These are phyloP conservation scores for Archivesica marissinica DNA, from an alignment of 1,140 invertebrate genomes.

Conservation along the genomic window DNA sequence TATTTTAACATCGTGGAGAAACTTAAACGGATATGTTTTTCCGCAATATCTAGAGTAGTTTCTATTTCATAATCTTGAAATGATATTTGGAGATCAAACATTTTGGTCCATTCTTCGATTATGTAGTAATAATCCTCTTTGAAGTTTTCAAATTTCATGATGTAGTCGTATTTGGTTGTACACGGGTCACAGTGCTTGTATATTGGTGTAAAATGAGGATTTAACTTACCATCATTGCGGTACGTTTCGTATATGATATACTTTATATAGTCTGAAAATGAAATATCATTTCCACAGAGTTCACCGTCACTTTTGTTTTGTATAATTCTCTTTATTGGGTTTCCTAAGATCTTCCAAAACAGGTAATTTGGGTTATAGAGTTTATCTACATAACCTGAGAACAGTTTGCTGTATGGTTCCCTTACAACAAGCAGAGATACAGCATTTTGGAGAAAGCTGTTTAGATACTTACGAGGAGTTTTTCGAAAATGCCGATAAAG, in stretches of 20 bases:
- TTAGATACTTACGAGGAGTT: neutral
- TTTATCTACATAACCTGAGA: constrained; percentile 29
- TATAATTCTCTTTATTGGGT: neutral
- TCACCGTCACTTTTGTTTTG: neutral
- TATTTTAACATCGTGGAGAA: constrained; percentile 8
- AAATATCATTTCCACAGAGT: constrained; percentile 31
- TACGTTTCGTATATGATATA: constrained; percentile 86
- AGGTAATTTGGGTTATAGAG: constrained; percentile 43
- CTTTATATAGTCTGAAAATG: constrained; percentile 21
- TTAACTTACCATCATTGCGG: neutral
- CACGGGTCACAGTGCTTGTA: constrained; percentile 32
- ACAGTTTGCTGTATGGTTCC: constrained; percentile 25
- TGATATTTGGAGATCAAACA: constrained; percentile 6
- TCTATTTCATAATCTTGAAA: constrained; percentile 32
- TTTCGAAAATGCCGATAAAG: neutral
- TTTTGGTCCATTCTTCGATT: neutral
- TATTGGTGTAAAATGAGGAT: constrained; percentile 29
- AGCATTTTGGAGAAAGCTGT: constrained; percentile 1
- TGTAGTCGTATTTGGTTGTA: constrained; percentile 23
- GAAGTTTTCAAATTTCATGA: constrained; percentile 48
- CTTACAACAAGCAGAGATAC: constrained; percentile 35
- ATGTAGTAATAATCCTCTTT: constrained; percentile 20
- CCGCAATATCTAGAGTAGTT: neutral
- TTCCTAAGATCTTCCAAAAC: constrained; percentile 19
- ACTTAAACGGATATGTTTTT: constrained; percentile 5